Evolutionary conservation across 2,888 invertebrate species (phyloP).

Genomic region (Pyrochroa serraticornis): DNA sequence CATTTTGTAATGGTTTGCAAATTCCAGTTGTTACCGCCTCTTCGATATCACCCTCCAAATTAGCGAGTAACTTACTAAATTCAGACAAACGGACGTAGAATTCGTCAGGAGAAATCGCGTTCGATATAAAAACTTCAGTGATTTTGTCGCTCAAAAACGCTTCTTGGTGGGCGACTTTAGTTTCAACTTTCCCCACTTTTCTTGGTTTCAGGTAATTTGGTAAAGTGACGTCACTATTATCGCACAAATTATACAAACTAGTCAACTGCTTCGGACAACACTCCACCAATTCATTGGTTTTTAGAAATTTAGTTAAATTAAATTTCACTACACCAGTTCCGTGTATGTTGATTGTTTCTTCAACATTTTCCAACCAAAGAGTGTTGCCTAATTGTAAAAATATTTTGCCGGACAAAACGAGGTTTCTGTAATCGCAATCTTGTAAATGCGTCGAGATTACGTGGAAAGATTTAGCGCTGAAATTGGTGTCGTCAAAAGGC

Average conservation of each 20-base stretch:
- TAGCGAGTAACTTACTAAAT: constrained; percentile 49
- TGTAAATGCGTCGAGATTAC: constrained; percentile 33
- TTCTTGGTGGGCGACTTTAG: constrained; percentile 46
- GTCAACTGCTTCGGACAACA: constrained; percentile 60
- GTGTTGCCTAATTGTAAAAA: constrained; percentile 65
- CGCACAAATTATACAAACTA: constrained; percentile 60
- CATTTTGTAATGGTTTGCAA: background rate
- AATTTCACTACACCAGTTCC: constrained; percentile 62
- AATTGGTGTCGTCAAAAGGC: constrained; percentile 47
- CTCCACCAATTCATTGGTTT: constrained; percentile 59
- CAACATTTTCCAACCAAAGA: constrained; percentile 69
- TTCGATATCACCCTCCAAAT: constrained; percentile 57
- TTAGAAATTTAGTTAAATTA: constrained; percentile 59
- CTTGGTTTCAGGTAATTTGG: constrained; percentile 45
- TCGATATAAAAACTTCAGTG: too few species aligned
- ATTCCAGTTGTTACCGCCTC: constrained; percentile 25
- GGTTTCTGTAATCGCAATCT: constrained; percentile 36
- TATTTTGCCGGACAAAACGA: constrained; percentile 59
- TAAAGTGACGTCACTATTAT: constrained; percentile 49
- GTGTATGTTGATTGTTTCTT: constrained; percentile 60
- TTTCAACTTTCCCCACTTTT: constrained; percentile 62
- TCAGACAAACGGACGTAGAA: constrained; percentile 62
- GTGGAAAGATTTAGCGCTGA: constrained; percentile 36
- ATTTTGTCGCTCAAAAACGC: constrained; percentile 55
- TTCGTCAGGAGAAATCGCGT: constrained; percentile 58